A percentile compares a stretch with the other conserved stretches of the same genome.
Evolutionary conservation across 2,113 vertebrate species (phyloP).

Genomic region (Istiophorus platypterus): DNA sequence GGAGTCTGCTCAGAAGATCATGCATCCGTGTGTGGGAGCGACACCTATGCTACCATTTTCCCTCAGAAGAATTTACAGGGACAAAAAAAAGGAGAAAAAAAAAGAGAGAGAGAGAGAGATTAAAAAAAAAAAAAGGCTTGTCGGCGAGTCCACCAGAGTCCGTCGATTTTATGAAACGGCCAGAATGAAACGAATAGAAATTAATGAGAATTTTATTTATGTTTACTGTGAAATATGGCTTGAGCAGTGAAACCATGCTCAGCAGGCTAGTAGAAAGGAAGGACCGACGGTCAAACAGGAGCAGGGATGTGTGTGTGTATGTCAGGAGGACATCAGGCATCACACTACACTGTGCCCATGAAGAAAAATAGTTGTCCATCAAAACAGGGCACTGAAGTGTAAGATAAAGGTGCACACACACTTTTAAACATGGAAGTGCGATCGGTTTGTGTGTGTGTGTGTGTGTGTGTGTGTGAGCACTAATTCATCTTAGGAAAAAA

Average conservation of each 20-base stretch:
- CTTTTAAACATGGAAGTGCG: conserved; percentile 55
- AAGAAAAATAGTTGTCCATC: conserved; percentile 43
- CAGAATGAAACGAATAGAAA: no score
- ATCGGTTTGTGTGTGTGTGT: neutral
- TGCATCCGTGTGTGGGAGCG: conserved; percentile 28
- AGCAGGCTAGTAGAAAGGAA: no score
- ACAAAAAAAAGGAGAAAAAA: no score
- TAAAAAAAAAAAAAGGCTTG: no score
- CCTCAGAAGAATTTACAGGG: conserved; percentile 54
- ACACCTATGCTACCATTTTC: conserved; percentile 57
- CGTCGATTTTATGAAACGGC: no score
- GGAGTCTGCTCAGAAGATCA: conserved; percentile 40
- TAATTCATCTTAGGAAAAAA: conserved; percentile 44
- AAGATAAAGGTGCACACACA: conserved; percentile 39
- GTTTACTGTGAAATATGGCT: no score
- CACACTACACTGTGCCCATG: conserved; percentile 45
- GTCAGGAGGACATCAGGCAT: conserved; percentile 46
- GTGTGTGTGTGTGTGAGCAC: neutral
- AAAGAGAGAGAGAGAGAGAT: no score
- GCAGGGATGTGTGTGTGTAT: no score
- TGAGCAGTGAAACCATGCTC: no score
- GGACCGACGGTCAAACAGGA: no score
- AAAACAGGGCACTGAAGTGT: conserved; percentile 64
- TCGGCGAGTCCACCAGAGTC: no score
- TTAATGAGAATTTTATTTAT: no score